Evolutionary conservation across 2,113 vertebrate species (phyloP).

Genomic region (Tachysurus fulvidraco): DNA sequence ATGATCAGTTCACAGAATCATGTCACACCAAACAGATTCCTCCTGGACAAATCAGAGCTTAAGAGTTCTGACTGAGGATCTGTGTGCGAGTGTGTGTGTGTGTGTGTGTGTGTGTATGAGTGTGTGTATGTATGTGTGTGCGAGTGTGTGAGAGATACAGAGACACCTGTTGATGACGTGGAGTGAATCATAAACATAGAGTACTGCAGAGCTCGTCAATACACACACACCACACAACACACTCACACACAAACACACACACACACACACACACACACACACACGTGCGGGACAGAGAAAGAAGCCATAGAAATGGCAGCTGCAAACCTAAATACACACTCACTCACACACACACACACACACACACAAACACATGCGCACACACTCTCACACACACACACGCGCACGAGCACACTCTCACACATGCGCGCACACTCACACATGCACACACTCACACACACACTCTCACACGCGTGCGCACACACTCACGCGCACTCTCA

Average conservation of each 20-base stretch:
- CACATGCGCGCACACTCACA: no score
- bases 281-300: not conserved
- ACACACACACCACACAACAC: not conserved
- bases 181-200: conserved; percentile 58
- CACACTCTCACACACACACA: not conserved
- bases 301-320: conserved; percentile 15
- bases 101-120: not conserved
- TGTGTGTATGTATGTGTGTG: no score
- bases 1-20: no score
- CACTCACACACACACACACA: conserved; percentile 1
- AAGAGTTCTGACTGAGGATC: no score
- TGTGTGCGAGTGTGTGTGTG: not conserved
- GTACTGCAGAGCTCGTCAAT: conserved; percentile 16
- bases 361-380: no score
- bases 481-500: no score
- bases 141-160: conserved; percentile 35
- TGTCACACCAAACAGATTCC: no score
- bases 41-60: no score
- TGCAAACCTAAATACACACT: not conserved
- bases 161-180: conserved; percentile 39
- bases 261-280: conserved; percentile 29
- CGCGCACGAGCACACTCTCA: not conserved
- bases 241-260: not conserved
- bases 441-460: no score
- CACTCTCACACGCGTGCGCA: no score